A percentile compares a stretch with the other conserved stretches of the same genome.
phyloP scores from a whole-genome alignment of 2,113 vertebrate genomes.

The Callospermophilus lateralis region DNA sequence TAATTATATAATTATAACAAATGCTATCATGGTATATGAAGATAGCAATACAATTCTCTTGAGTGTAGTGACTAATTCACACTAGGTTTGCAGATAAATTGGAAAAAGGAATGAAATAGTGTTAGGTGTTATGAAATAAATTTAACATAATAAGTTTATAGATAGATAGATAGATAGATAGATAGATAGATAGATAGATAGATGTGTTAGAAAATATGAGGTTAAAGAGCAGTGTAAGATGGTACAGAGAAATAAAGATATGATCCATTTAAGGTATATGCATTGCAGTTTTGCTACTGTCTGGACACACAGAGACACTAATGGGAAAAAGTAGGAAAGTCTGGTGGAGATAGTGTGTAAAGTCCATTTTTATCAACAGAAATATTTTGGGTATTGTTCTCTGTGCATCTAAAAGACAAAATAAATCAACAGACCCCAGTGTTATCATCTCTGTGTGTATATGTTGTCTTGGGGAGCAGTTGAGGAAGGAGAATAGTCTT shows the following conservation, averaged over 20 bases:
- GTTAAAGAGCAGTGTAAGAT: neutral
- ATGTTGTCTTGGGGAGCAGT: rapidly evolving
- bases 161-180: no score
- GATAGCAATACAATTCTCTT: neutral
- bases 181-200: neutral
- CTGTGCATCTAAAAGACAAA: neutral
- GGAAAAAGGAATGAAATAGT: neutral
- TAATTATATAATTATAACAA: neutral
- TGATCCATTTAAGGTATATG: neutral
- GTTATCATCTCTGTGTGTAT: neutral
- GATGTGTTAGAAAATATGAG: neutral
- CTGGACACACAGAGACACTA: neutral
- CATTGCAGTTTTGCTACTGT: neutral
- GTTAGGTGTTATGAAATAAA: neutral
- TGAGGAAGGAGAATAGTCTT: neutral
- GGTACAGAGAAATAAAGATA: neutral
- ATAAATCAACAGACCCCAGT: neutral
- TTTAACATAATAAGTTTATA: neutral
- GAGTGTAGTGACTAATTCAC: neutral
- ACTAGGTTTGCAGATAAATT: neutral
- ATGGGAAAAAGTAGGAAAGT: neutral
- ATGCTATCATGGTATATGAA: no score
- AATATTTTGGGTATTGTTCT: neutral
- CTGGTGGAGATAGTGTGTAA: neutral
- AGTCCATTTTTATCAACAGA: neutral